Evolutionary conservation across 2,888 invertebrate species (phyloP), one percentile per base, ranked within the genome.

Genomic region (Aleiodes alternator): DNA sequence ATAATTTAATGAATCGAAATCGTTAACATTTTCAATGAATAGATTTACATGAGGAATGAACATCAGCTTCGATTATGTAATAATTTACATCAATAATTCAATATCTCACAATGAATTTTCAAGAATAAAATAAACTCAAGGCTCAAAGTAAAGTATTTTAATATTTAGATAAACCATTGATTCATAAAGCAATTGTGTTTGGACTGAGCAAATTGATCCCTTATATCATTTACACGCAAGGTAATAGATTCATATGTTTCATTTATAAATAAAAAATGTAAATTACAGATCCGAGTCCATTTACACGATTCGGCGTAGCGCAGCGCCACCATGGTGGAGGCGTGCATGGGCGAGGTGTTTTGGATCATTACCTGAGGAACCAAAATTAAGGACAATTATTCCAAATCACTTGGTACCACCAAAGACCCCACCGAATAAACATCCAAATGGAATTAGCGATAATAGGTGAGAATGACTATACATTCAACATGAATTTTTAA

Each of bases 371-470:
- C 90, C 92, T 9, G 93, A 95, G 78, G 94, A 94, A 84, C 93
- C 93, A 79, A 91, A 93, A 73, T 92, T 94, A 85, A 92, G 95
- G 69, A 91, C 92, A 76, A 94, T 97, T 76, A 94, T 96, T 85
- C 96, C 97, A 79, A 97, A 96, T 90, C 96, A 96, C 88, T 92
- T 95, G 79, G 94, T 96, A 87, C 95, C 96, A 71, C 94, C 95
- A 31, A 95, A 95, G 89, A 95, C 95, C 6, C 95, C 96, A 9
- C 92, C 92, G 61, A 94, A 94, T 83, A 94, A 95, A 80, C 96
- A 96, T 88, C 96, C 97, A 0, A 97, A 96, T 87, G 95, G 95
- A n/a, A 91, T 92, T 69, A 93, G 95, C 83, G 93, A 94, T 87
- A 98, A 98, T 90, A 88, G 89, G 89, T 89, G 61, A 72, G 61